Percentiles rank a stretch among this genome's conserved stretches.
Conservation (phyloP, 64 coral and sea anemone genomes). For the Exaiptasia diaphana region DNA sequence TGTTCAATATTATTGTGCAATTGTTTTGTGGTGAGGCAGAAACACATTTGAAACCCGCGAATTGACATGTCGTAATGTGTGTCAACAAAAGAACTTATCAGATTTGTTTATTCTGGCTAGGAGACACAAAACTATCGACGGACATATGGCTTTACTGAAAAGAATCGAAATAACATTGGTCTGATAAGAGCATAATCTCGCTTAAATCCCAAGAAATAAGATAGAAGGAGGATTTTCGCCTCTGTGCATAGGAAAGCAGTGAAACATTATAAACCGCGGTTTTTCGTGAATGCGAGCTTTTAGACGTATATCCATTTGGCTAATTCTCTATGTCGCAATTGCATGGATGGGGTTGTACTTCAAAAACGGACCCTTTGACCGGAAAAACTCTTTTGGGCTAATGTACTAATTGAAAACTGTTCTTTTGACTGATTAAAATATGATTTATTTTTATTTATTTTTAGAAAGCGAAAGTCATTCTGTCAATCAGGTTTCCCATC, state of each 20-base stretch:
- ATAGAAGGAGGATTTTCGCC: no score
- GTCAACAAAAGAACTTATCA: slow-evolving; percentile 20
- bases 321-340: no score
- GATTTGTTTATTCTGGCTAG: slow-evolving; percentile 28
- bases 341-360: no score
- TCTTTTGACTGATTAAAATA: slow-evolving; percentile 8
- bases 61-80: slow-evolving; percentile 37
- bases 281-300: no score
- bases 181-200: no score
- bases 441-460: neutral
- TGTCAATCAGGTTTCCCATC: no score
- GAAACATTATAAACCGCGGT: no score
- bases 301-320: no score
- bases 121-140: neutral
- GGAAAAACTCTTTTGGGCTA: no score
- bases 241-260: no score
- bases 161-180: neutral
- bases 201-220: no score
- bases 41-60: slow-evolving; percentile 17
- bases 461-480: neutral
- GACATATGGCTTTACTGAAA: slow-evolving; percentile 9
- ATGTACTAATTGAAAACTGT: slow-evolving; percentile 30
- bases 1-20: neutral
- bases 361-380: no score
- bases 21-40: slow-evolving; percentile 1